A percentile compares a stretch with the other conserved stretches of the same genome.
These are phyloP conservation scores for Nannoperca obscura DNA, from an alignment of 2,797 vertebrate genomes.

Conservation along the genomic window DNA sequence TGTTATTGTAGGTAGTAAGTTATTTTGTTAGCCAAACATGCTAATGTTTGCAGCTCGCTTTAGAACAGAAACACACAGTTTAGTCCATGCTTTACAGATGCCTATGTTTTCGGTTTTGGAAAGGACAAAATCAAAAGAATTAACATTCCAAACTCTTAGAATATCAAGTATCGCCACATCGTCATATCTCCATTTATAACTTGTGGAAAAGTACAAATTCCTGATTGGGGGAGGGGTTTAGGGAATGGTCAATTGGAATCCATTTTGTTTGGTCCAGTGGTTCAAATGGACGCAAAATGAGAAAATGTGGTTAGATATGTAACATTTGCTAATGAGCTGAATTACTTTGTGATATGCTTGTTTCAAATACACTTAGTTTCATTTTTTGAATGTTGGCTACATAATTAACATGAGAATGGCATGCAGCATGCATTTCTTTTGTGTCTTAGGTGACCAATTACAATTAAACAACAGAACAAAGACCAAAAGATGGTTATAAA, in stretches of 20 bases:
- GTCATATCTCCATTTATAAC: neutral
- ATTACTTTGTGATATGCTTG: neutral
- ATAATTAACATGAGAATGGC: neutral
- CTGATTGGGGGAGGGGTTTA: neutral
- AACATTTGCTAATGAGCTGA: neutral
- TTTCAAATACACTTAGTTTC: neutral
- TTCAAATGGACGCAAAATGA: neutral
- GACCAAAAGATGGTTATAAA: slow-evolving; percentile 1
- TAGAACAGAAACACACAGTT: neutral
- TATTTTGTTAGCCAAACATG: neutral
- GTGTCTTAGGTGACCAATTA: neutral
- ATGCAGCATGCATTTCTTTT: neutral
- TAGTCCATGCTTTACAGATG: neutral
- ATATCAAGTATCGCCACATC: neutral
- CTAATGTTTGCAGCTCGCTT: neutral
- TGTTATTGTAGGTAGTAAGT: neutral
- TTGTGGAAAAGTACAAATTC: neutral
- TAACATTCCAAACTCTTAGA: neutral
- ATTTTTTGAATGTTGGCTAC: neutral
- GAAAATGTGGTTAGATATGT: slow-evolving; percentile 16
- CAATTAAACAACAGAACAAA: neutral
- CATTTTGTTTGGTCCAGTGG: slow-evolving; percentile 20
- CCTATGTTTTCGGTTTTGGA: neutral
- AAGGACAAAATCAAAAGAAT: neutral
- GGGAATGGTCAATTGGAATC: neutral